Evolutionary conservation across 2,888 invertebrate species (phyloP).

Genomic region (Dolichopus griseipennis): DNA sequence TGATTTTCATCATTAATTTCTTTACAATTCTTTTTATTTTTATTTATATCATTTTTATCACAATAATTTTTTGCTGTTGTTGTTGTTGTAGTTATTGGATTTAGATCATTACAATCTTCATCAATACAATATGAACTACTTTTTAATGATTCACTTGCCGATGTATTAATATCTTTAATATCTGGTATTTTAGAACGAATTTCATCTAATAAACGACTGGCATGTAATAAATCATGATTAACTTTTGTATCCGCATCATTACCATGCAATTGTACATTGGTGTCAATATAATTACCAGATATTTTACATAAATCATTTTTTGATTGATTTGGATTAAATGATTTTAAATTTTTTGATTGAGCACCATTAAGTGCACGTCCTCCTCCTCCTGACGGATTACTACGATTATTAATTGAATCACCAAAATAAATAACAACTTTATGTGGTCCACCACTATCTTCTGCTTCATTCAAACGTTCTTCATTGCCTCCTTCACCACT

Average conservation of each 20-base stretch:
- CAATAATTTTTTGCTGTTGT: not conserved
- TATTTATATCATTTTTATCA: not conserved
- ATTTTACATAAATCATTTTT: not conserved
- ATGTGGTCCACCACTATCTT: constrained; percentile 34
- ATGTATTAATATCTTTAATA: not conserved
- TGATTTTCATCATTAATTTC: not conserved
- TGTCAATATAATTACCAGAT: constrained; percentile 10
- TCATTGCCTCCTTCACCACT: too few relatives aligned
- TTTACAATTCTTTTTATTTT: not conserved
- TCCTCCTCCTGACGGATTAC: too few relatives aligned
- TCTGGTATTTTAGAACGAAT: constrained; percentile 16
- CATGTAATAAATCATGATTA: constrained; percentile 18
- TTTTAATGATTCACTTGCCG: constrained; percentile 16
- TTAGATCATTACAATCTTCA: not conserved
- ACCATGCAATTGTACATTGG: constrained; percentile 1
- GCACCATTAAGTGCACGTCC: constrained; percentile 15
- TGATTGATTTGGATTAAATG: not conserved
- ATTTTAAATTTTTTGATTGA: not conserved
- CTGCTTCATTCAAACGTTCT: not conserved
- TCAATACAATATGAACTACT: constrained; percentile 29
- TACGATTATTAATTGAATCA: constrained; percentile 47
- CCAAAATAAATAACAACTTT: constrained; percentile 68
- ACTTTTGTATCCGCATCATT: not conserved
- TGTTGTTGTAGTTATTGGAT: not conserved
- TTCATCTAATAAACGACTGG: constrained; percentile 25